Percentiles rank a stretch among this genome's conserved stretches.
These are phyloP conservation scores for Trochalopteron elliotii DNA, from an alignment of 2,113 vertebrate species.

Conservation along the genomic window DNA sequence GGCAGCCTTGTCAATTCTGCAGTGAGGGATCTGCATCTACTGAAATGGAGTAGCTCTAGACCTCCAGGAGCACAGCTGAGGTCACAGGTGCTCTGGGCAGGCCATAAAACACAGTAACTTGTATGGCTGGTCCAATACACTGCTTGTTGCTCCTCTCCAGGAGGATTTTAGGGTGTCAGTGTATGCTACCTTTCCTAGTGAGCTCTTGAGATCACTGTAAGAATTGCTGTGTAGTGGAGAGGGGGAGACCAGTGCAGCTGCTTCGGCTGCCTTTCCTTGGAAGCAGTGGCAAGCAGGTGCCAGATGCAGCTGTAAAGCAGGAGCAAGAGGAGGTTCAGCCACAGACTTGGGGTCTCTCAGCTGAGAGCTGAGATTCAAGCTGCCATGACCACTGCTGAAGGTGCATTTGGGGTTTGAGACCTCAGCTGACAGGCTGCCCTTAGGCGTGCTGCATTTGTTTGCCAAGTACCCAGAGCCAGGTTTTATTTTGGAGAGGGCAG, in stretches of 20 bases:
- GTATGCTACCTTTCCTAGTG: background rate
- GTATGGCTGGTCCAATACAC: background rate
- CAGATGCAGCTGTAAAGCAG: background rate
- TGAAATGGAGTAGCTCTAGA: background rate
- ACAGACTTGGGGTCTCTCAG: background rate
- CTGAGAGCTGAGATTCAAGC: background rate
- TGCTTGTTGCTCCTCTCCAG: background rate
- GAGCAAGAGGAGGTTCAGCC: background rate
- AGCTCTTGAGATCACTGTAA: background rate
- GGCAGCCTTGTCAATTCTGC: fast-evolving
- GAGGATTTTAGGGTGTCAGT: background rate
- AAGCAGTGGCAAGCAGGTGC: background rate
- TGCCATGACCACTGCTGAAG: background rate
- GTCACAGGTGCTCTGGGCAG: background rate
- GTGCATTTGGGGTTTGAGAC: background rate
- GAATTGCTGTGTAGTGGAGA: background rate
- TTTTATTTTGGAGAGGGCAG: background rate
- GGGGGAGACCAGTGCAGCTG: background rate
- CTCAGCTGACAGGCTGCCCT: background rate
- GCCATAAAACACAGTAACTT: background rate
- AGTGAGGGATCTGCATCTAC: background rate
- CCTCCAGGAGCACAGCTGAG: background rate
- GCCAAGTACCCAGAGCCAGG: background rate
- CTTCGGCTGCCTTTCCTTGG: background rate
- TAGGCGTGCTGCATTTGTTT: background rate